Evolutionary conservation across 2,113 vertebrate genomes (phyloP), one percentile per base, ranked within the genome.

Genomic region (Acanthochromis polyacanthus): DNA sequence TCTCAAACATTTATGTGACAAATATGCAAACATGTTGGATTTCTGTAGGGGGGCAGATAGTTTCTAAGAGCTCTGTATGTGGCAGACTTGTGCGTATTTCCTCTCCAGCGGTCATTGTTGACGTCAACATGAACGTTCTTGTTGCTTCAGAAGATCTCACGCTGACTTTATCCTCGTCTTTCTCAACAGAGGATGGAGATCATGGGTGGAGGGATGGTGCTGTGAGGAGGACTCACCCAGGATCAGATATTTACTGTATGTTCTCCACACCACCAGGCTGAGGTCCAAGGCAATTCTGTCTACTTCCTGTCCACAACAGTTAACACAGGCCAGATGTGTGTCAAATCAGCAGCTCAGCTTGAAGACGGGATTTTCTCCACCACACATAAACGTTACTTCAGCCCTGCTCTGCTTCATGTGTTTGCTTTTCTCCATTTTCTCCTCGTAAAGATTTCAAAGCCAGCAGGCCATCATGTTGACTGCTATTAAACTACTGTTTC

Each of bases 181-280:
- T 32, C 22, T 71, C 38, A 36, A 70, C 94, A 99, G 98, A 96
- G 97, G 69, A 95, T 98, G 96, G 97, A 99, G 81, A 96, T 97
- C 84, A 97, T 96, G 88, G 97, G 97, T 2, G 97, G 98, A 64
- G 97, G 97, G n/a, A 85, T 98, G 86, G 93, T 99, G 88, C 78
- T 99, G 91, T 98, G 90, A 95, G 59, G 71, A 71, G 3, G 75
- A 51, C 0, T 51, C 28, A 76, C 46, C 4, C n/a, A 66, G 51
- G 59, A 76, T 52, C 4, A 74, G 3, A 74, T 71, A 57, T 51
- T 55, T 66, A 59, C 48, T 74, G 74, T 63, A 78, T 52, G 66
- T 66, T 60, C 53, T 65, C 61, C 63, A 2, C 55, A 5, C 59
- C 16, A 45, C 71, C 48, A 2, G 61, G 45, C 57, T 6, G 1